Evolutionary conservation across 2,888 invertebrate genomes (phyloP).

Genomic region (Branchellion lobata): DNA sequence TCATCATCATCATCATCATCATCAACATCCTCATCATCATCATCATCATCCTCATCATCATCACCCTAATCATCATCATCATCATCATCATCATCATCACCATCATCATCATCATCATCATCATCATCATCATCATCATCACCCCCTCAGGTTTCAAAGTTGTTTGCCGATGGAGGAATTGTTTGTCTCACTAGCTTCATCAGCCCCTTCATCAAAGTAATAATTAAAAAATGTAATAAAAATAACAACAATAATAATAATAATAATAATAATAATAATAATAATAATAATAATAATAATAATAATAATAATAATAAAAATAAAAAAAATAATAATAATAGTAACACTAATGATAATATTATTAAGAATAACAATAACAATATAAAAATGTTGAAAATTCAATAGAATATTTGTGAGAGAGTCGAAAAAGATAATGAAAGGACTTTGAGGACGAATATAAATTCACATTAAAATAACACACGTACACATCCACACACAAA

Average conservation of each 20-base stretch:
- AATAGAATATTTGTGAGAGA: too few relatives aligned
- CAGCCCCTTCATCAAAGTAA: slow-evolving; percentile 84
- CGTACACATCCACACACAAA: too few relatives aligned
- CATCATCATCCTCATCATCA: too few relatives aligned
- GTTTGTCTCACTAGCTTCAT: slow-evolving; percentile 95
- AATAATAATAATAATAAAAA: background rate
- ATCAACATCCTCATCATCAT: too few relatives aligned
- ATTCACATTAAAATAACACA: too few relatives aligned
- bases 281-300: background rate
- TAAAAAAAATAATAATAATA: background rate
- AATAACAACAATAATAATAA: background rate
- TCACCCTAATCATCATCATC: too few relatives aligned
- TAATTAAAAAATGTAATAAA: background rate
- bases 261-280: background rate
- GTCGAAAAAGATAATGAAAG: too few relatives aligned
- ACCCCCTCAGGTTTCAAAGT: slow-evolving; percentile 70
- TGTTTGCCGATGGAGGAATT: slow-evolving; percentile 96
- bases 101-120: background rate
- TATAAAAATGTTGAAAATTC: too few relatives aligned
- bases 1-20: slow-evolving; percentile 3
- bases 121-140: background rate
- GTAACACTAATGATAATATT: too few relatives aligned
- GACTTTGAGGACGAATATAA: too few relatives aligned
- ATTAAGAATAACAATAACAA: too few relatives aligned
- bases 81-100: background rate